Evolutionary conservation across 1,140 invertebrate genomes (phyloP), one percentile per base, ranked within the genome.

Genomic region (Bradynema listronoti): DNA sequence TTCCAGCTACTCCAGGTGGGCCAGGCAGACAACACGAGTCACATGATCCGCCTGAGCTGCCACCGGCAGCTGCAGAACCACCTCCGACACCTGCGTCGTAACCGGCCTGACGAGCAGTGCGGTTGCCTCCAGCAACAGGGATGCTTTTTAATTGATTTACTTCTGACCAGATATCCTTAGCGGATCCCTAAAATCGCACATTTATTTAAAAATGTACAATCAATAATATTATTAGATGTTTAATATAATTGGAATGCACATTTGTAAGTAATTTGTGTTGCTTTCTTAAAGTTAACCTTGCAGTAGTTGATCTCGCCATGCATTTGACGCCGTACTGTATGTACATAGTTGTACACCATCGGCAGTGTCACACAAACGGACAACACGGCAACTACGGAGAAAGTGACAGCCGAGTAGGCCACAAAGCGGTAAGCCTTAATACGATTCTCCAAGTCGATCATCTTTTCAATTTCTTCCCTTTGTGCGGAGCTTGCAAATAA

Each of bases 331-430:
- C 67, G 57, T 6, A 73, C 69, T 42, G 64, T 46, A 25, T 66
- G 62, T 36, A 73, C 71, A 61, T 73, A 73, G 50, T 73, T 73
- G 62, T 73, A 73, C 2, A 75, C 72, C 72, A 73, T 75, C 1
- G 71, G 71, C 41, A 73, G 52, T 4, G 71, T 69, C 4, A 73
- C 56, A 34, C 72, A 75, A 19, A 73, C 69, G 16, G 69, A 69
- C 33, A 73, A 51, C 24, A 75, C 61, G 5, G 69, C 69, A 16
- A 72, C 67, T 11, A 70, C 66, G 9, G 65, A 70, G 41, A 70
- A 70, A 16, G 69, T 72, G 29, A 70, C 70, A 47, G 68, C 68
- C 11, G 69, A 69, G 51, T 70, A 70, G 25, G 68, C 69, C 39
- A 70, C 68, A 24, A 70, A 69, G 29, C 66, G 61, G 36, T 70